phyloP scores from a whole-genome alignment of 92 coral and sea anemone genomes.

The Virgularia gustaviana region DNA sequence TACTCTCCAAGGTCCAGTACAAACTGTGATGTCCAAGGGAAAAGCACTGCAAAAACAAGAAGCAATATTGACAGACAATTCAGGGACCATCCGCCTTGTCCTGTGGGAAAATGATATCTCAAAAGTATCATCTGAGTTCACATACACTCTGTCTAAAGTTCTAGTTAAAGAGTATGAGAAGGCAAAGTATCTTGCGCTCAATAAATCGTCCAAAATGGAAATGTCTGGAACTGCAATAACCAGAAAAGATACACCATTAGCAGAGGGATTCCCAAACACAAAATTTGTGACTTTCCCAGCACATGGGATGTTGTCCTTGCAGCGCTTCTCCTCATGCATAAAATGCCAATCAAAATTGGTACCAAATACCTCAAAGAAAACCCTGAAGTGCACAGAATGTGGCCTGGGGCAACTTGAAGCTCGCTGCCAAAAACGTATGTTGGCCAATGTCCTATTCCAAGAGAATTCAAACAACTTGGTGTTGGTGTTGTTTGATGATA shows the following conservation, averaged over 20 bases:
- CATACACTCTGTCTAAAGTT: conserved; percentile 21
- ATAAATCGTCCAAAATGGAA: conserved; percentile 13
- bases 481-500: conserved; percentile 21
- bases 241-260: conserved; percentile 3
- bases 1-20: background rate
- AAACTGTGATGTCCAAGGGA: conserved; percentile 37
- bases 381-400: conserved; percentile 23
- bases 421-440: background rate
- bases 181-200: conserved; percentile 37
- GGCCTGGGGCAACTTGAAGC: conserved; percentile 24
- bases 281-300: conserved; percentile 7
- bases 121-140: conserved; percentile 4
- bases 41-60: conserved; percentile 36
- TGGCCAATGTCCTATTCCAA: conserved; percentile 9
- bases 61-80: no score
- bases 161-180: conserved; percentile 15
- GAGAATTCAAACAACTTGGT: background rate
- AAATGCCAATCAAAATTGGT: conserved; percentile 17
- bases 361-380: background rate
- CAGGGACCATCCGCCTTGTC: conserved; percentile 26
- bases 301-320: conserved; percentile 8
- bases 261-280: conserved; percentile 2
- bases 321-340: conserved; percentile 10
- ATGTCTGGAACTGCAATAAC: background rate
- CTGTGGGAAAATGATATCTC: conserved; percentile 42